phyloP scores from a whole-genome alignment of 2,797 vertebrate genomes.

The Toxotes lorentzi region DNA sequence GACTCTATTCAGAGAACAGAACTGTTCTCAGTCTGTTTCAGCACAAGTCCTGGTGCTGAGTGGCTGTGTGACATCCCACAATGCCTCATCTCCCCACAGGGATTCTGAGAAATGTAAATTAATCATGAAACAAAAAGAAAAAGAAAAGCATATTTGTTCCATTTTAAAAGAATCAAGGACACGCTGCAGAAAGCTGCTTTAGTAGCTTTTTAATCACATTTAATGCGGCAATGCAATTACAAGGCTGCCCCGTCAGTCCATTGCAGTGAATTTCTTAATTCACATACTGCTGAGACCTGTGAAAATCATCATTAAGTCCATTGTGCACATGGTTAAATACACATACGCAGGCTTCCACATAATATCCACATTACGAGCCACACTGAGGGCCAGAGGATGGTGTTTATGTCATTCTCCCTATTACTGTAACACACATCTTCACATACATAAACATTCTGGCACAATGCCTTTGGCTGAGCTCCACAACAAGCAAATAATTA shows the following conservation, averaged over 20 bases:
- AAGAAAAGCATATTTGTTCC: constrained; percentile 33
- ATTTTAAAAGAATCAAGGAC: constrained; percentile 37
- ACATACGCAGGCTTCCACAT: background rate
- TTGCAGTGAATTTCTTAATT: constrained; percentile 28
- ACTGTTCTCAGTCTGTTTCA: background rate
- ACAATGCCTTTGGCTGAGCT: background rate
- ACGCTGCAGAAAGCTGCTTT: constrained; percentile 21
- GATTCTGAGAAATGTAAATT: constrained; percentile 26
- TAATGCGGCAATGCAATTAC: constrained; percentile 40
- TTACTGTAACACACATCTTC: background rate
- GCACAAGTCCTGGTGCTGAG: background rate
- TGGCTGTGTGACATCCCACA: background rate
- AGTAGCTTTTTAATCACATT: constrained; percentile 41
- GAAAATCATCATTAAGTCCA: constrained; percentile 23
- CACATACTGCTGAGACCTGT: constrained; percentile 20
- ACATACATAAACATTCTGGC: background rate
- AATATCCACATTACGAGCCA: background rate
- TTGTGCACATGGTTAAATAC: constrained; percentile 12
- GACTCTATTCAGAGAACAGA: constrained; percentile 19
- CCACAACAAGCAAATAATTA: background rate
- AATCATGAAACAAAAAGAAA: constrained; percentile 10
- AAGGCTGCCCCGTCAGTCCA: constrained; percentile 16
- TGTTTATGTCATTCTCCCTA: background rate
- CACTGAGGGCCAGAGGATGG: background rate
- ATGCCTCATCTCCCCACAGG: background rate